Evolutionary conservation across 1,140 invertebrate genomes (phyloP).

Genomic region (Drosophila asahinai): DNA sequence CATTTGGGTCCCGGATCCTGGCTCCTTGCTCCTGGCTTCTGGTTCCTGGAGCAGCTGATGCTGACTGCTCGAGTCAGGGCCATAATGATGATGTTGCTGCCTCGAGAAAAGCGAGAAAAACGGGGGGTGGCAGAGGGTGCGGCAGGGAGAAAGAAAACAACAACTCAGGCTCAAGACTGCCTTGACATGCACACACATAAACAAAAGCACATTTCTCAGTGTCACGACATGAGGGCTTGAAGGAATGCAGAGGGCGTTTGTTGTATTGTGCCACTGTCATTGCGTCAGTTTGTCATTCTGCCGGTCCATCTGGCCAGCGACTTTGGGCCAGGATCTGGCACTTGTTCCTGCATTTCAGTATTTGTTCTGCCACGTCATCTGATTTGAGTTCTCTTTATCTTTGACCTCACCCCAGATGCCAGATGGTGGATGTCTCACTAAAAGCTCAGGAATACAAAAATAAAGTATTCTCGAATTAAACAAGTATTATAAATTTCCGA

Average conservation of each 20-base stretch:
- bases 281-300: slow-evolving; percentile 29
- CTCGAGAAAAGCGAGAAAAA: slow-evolving; percentile 2
- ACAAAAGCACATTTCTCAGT: slow-evolving; percentile 46
- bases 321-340: slow-evolving; percentile 16
- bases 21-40: slow-evolving; percentile 4
- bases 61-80: slow-evolving; percentile 18
- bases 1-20: slow-evolving; percentile 12
- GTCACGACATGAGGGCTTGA: slow-evolving; percentile 39
- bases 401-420: slow-evolving; percentile 21
- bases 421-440: slow-evolving; percentile 16
- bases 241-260: slow-evolving; percentile 42
- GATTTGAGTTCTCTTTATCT: slow-evolving; percentile 37
- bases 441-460: background rate
- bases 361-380: slow-evolving; percentile 35
- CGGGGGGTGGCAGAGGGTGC: background rate
- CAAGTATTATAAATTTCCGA: too few species aligned
- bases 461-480: background rate
- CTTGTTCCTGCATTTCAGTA: slow-evolving; percentile 20
- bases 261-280: slow-evolving; percentile 37
- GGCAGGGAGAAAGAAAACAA: background rate
- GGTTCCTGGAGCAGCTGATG: slow-evolving; percentile 27
- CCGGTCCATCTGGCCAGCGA: slow-evolving; percentile 10
- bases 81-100: slow-evolving; percentile 63
- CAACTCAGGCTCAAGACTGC: slow-evolving; percentile 4
- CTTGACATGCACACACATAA: slow-evolving; percentile 32